phyloP scores from a whole-genome alignment of 2,113 vertebrate species.

The Hyperopisus bebe region DNA sequence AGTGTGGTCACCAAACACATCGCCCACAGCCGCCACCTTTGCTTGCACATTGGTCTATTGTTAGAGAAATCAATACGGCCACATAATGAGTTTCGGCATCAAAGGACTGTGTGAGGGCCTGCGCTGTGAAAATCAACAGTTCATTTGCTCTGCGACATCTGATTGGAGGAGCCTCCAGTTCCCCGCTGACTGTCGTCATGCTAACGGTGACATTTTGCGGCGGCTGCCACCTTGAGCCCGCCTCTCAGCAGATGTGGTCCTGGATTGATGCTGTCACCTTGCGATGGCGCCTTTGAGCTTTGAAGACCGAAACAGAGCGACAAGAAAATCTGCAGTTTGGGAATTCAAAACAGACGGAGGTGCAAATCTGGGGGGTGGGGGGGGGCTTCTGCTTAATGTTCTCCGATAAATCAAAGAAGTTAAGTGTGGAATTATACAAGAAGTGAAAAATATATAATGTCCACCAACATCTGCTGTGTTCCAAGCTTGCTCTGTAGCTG shows the following conservation, averaged over 20 bases:
- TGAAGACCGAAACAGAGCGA: conserved; percentile 35
- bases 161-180: conserved; percentile 13
- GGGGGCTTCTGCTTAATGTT: conserved; percentile 31
- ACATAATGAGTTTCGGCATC: conserved; percentile 44
- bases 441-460: conserved; percentile 49
- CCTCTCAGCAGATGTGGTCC: conserved; percentile 43
- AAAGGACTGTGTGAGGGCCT: conserved; percentile 19
- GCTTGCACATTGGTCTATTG: conserved; percentile 44
- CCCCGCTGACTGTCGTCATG: neutral
- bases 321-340: conserved; percentile 52
- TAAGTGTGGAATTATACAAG: conserved; percentile 44
- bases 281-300: conserved; percentile 40
- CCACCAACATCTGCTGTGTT: conserved; percentile 55
- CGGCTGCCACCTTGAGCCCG: conserved; percentile 26
- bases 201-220: conserved; percentile 21
- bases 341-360: conserved; percentile 56
- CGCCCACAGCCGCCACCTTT: conserved; percentile 17
- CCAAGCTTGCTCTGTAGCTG: conserved; percentile 40
- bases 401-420: conserved; percentile 54
- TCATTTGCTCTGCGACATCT: neutral
- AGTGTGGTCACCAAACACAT: conserved; percentile 43
- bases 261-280: conserved; percentile 57
- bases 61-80: conserved; percentile 47
- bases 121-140: conserved; percentile 13
- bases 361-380: conserved; percentile 43